Evolutionary conservation across 2,888 invertebrate species (phyloP).

Genomic region (Geophilus truncorum): DNA sequence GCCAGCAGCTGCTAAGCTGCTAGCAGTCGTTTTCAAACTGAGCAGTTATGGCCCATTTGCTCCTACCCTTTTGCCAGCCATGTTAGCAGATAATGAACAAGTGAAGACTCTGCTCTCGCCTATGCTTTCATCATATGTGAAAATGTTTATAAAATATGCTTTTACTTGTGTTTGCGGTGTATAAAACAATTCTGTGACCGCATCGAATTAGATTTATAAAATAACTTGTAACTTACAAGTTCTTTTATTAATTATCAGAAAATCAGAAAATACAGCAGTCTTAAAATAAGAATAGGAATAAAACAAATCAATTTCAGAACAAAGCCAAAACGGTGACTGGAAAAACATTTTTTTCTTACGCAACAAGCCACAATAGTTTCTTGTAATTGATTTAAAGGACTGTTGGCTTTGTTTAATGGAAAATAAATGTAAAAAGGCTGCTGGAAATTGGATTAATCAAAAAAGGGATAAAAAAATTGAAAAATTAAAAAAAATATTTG

Average conservation of each 20-base stretch:
- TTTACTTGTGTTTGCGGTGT: not conserved
- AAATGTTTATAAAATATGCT: not conserved
- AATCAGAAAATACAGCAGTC: too few species aligned
- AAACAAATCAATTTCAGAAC: too few species aligned
- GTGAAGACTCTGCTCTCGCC: not conserved
- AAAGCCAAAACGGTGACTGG: too few species aligned
- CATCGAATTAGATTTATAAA: not conserved
- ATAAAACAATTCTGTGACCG: not conserved
- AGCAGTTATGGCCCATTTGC: not conserved
- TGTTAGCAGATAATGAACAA: conserved; percentile 20
- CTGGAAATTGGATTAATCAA: not conserved
- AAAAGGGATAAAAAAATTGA: not conserved
- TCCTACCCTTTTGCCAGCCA: not conserved
- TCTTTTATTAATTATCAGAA: too few species aligned
- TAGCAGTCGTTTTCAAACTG: conserved; percentile 10
- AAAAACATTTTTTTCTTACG: too few species aligned
- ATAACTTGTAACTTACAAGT: too few species aligned
- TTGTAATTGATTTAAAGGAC: not conserved
- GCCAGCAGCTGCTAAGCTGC: conserved; percentile 29
- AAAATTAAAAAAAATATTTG: not conserved
- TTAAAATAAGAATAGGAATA: too few species aligned
- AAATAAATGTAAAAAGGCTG: not conserved
- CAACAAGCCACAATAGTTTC: too few species aligned
- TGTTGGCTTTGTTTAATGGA: not conserved
- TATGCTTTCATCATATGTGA: not conserved